Evolutionary conservation across 2,797 vertebrate genomes (phyloP).

Genomic region (Cercopithecus petaurista): DNA sequence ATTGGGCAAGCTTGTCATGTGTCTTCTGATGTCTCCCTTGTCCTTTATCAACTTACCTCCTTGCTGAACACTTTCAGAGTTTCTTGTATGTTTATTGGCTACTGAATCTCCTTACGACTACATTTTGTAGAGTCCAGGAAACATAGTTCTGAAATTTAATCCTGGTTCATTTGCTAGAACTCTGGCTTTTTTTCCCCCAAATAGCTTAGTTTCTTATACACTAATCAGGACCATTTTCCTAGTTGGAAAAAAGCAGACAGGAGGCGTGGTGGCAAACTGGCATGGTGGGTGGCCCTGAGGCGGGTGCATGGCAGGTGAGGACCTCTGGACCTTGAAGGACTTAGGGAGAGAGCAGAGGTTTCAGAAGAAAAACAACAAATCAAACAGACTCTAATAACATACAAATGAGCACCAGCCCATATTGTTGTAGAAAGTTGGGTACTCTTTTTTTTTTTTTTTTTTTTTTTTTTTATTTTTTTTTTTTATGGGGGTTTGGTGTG

Average conservation of each 20-base stretch:
- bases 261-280: background rate
- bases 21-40: background rate
- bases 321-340: constrained; percentile 1
- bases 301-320: background rate
- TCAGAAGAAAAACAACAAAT: background rate
- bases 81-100: background rate
- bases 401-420: background rate
- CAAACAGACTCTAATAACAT: background rate
- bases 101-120: background rate
- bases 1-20: background rate
- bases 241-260: background rate
- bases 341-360: background rate
- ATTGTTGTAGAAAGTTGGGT: background rate
- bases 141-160: background rate
- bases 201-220: background rate
- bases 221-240: constrained; percentile 14
- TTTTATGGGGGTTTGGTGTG: too few species aligned
- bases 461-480: too few species aligned
- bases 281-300: background rate
- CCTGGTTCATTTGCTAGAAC: background rate
- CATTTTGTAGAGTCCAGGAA: background rate
- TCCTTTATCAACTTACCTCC: background rate
- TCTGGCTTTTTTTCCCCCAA: background rate
- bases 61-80: background rate
- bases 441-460: background rate